Percentiles rank a stretch among this genome's conserved stretches.
Conservation (phyloP, 2,797 vertebrate genomes). For the Hozukius guyotensis region DNA sequence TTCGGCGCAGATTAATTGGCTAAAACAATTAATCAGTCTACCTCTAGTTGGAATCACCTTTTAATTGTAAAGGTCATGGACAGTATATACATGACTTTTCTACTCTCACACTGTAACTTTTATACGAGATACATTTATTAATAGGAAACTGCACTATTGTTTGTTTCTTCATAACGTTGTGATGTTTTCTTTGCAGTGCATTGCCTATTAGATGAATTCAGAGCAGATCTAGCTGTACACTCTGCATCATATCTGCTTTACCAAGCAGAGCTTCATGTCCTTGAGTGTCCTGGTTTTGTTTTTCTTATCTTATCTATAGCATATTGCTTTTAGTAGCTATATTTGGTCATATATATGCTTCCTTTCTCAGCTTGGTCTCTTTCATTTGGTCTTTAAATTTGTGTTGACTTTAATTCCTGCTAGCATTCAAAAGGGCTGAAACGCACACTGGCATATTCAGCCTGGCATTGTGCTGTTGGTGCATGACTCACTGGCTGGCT, state of each 20-base stretch:
- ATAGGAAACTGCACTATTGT: not conserved
- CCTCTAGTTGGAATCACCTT: not conserved
- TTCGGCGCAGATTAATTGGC: no score
- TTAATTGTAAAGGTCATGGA: not conserved
- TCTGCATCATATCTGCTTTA: not conserved
- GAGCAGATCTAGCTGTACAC: not conserved
- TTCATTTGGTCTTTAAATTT: not conserved
- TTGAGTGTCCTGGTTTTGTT: not conserved
- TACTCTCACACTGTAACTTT: not conserved
- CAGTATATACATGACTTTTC: not conserved
- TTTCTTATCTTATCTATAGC: not conserved
- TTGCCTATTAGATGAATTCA: not conserved
- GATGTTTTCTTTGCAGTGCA: not conserved
- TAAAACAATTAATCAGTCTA: no score
- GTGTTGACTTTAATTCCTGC: not conserved
- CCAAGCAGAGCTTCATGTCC: not conserved
- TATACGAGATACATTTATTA: not conserved
- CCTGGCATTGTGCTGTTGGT: constrained; percentile 54
- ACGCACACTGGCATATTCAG: constrained; percentile 39
- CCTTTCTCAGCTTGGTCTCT: not conserved
- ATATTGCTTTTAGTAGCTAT: not conserved
- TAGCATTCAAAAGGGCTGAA: constrained; percentile 9
- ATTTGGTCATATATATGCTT: not conserved
- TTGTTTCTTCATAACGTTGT: not conserved
- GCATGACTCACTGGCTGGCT: constrained; percentile 57